Base-by-base conservation (phyloP, 92 coral and sea anemone species). In the Phenganax marumi region DNA sequence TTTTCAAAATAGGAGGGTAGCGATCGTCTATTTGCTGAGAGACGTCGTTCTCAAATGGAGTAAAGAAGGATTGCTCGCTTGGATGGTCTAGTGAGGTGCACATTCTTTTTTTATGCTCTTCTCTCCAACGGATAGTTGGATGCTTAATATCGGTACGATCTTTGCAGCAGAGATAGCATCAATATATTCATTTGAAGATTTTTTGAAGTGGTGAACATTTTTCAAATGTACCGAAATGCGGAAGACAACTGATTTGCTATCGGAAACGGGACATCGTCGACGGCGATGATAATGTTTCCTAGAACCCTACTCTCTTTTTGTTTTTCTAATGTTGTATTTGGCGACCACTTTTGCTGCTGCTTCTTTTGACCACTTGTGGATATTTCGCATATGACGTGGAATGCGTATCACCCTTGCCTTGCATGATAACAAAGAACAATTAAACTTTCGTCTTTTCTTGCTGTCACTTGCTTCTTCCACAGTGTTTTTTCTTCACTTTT, bases 331-430 rank as follows among this genome's bases (percentile, higher is more conserved):
- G n/a, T n/a, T n/a, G n/a, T n/a, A n/a, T 24, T 47, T 0, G 7
- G n/a, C n/a, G n/a, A n/a, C 46, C 47, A 64, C 70, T 22, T 64
- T 64, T 22, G 46, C 10, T 64, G 70, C 70, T 47, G 70, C 70
- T 64, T 24, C 47, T 7, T 7, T 22, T 7, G 46, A 7, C 70
- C 70, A 64, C 46, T 64, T 64, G 47, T 64, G 46, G 46, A 64
- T 47, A 16, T 64, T 64, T 64, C 70, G 70, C 70, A 64, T 64
- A 24, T 64, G 70, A 22, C 70, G 70, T 22, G 70, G 70, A 9
- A 64, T 4, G 16, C 21, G 70, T 11, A 64, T 16, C 43, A 64
- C 70, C 21, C 21, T 64, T 12, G 70, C 70, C 26, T 64, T 64
- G 70, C 70, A 8, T 22, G 70, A 7, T 24, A 24, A 18, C 16